Evolutionary conservation across 2,113 vertebrate genomes (phyloP).

Genomic region (Neoarius graeffei): DNA sequence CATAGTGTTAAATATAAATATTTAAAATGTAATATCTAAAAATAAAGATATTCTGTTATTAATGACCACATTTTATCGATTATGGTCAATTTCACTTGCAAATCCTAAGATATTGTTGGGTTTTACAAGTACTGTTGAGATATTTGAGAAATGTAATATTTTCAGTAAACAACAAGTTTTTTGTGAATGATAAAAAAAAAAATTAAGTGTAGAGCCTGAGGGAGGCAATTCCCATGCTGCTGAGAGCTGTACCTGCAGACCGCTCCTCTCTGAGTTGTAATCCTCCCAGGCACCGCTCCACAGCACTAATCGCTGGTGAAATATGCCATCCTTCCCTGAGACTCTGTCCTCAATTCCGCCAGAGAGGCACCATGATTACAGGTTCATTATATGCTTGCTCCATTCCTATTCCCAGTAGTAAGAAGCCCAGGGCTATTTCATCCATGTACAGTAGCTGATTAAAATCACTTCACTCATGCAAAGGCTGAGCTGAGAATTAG

Average conservation of each 20-base stretch:
- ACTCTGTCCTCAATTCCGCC: conserved; percentile 26
- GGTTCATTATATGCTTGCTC: conserved; percentile 39
- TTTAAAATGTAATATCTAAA: too few species aligned
- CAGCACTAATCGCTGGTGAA: conserved; percentile 48
- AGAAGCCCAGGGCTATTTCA: conserved; percentile 19
- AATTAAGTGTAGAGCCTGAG: background rate
- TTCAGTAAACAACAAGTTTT: background rate
- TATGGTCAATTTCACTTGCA: background rate
- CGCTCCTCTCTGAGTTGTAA: background rate
- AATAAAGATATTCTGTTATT: conserved; percentile 12
- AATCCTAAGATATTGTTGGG: background rate
- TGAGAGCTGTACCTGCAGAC: conserved; percentile 18
- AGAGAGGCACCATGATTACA: conserved; percentile 38
- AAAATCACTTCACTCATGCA: conserved; percentile 30
- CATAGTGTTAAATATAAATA: background rate
- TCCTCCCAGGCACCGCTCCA: conserved; percentile 37
- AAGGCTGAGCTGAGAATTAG: conserved; percentile 29
- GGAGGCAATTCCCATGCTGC: conserved; percentile 5
- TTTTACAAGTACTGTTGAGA: background rate
- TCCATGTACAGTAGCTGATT: conserved; percentile 30
- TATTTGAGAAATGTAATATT: background rate
- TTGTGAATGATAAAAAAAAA: background rate
- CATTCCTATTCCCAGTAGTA: conserved; percentile 22
- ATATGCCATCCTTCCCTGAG: conserved; percentile 36
- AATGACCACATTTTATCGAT: background rate